These are phyloP conservation scores for Isotomurus palustris DNA, from an alignment of 2,888 invertebrate genomes.

Conservation along the genomic window DNA sequence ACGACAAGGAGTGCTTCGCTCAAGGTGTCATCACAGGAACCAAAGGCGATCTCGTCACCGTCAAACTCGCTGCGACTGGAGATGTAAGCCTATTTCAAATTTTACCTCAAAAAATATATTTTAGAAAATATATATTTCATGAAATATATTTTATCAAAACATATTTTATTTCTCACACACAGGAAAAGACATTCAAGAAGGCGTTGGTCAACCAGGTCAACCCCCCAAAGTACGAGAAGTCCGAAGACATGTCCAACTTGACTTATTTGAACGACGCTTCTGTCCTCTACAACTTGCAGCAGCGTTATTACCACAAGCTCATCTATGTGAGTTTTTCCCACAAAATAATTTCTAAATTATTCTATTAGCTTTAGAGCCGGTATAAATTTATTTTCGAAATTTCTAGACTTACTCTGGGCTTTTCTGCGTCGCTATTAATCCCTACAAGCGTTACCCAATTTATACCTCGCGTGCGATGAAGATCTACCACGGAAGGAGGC, in stretches of 20 bases:
- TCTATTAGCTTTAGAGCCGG: not conserved
- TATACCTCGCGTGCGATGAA: constrained; percentile 94
- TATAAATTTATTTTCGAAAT: not conserved
- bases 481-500: constrained; percentile 98
- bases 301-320: constrained; percentile 92
- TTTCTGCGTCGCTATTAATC: constrained; percentile 99
- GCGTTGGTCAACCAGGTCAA: constrained; percentile 92
- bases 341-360: not conserved
- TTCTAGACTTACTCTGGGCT: constrained; percentile 97
- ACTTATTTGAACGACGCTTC: constrained; percentile 99
- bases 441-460: constrained; percentile 99
- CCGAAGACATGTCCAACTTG: constrained; percentile 98
- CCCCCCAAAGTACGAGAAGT: constrained; percentile 98
- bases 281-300: constrained; percentile 95
- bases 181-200: constrained; percentile 95
- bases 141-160: not conserved
- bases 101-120: not conserved
- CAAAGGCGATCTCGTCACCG: constrained; percentile 93
- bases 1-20: constrained; percentile 95
- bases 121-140: not conserved
- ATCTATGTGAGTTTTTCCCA: constrained; percentile 78
- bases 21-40: constrained; percentile 97
- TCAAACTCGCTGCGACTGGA: constrained; percentile 18
- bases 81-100: not conserved
- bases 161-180: no score